These are phyloP conservation scores for Trichomycterus rosablanca DNA, from an alignment of 2,113 vertebrate species.

Conservation along the genomic window DNA sequence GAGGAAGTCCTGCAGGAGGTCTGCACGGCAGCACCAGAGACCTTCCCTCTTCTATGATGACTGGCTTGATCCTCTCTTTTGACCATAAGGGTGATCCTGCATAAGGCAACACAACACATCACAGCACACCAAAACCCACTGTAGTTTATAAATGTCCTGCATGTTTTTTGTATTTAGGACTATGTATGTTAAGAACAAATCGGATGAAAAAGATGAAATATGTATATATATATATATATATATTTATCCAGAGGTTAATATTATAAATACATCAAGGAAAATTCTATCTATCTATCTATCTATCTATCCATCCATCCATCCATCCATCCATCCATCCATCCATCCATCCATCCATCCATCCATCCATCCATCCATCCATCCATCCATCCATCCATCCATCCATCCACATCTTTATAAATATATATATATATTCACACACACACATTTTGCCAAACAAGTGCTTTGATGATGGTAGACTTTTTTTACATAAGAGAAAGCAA, in stretches of 20 bases:
- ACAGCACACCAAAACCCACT: too few species aligned
- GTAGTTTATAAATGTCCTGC: background rate
- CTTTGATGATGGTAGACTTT: conserved; percentile 57
- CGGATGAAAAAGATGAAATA: background rate
- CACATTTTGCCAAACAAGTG: conserved; percentile 58
- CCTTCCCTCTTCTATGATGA: conserved; percentile 77
- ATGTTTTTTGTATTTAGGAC: background rate
- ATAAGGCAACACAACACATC: conserved; percentile 10
- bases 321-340: too few species aligned
- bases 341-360: too few species aligned
- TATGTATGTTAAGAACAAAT: background rate
- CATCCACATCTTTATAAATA: too few species aligned
- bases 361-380: too few species aligned
- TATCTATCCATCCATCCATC: too few species aligned
- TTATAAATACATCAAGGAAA: background rate
- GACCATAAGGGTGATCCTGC: conserved; percentile 95
- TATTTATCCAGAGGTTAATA: conserved; percentile 12
- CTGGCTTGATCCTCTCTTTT: conserved; percentile 85
- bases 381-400: too few species aligned
- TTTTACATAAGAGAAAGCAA: conserved; percentile 39
- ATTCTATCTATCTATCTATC: conserved; percentile 48
- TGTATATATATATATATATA: background rate
- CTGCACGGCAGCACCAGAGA: conserved; percentile 81
- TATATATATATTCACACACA: conserved; percentile 27
- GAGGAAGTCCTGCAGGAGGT: conserved; percentile 89